Conservation (phyloP, 2,888 invertebrate species). For the Choristoneura rosaceana region DNA sequence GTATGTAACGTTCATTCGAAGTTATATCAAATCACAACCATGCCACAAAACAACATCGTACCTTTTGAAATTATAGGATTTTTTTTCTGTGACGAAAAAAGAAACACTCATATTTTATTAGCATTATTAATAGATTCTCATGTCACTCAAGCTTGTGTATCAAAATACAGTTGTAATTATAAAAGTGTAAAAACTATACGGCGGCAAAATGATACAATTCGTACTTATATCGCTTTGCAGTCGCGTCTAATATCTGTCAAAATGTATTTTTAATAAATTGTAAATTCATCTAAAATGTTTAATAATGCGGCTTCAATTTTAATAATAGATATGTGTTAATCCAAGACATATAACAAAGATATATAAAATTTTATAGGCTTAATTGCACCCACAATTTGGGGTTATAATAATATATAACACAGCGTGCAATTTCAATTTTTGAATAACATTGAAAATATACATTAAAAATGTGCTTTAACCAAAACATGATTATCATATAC, state of each 20-base stretch:
- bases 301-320: background rate
- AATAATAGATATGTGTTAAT: constrained; percentile 46
- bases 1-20: constrained; percentile 41
- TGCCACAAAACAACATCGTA: constrained; percentile 64
- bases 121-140: constrained; percentile 70
- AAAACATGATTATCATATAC: constrained; percentile 40
- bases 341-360: constrained; percentile 53
- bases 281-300: constrained; percentile 42
- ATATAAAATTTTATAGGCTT: constrained; percentile 52
- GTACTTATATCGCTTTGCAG: constrained; percentile 33
- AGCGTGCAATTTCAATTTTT: constrained; percentile 13
- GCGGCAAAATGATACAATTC: constrained; percentile 18
- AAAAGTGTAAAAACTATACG: constrained; percentile 40
- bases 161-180: constrained; percentile 35
- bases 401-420: constrained; percentile 1
- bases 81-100: constrained; percentile 52
- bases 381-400: background rate
- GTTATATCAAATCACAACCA: constrained; percentile 60
- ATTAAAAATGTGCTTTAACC: constrained; percentile 39
- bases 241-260: constrained; percentile 6
- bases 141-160: constrained; percentile 65
- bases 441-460: constrained; percentile 38
- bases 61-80: constrained; percentile 49
- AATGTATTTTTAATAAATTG: constrained; percentile 8
- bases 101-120: constrained; percentile 65